Percentiles rank a stretch among this genome's conserved stretches.
phyloP scores from a whole-genome alignment of 1,140 invertebrate genomes.

The Drosophila lowei region DNA sequence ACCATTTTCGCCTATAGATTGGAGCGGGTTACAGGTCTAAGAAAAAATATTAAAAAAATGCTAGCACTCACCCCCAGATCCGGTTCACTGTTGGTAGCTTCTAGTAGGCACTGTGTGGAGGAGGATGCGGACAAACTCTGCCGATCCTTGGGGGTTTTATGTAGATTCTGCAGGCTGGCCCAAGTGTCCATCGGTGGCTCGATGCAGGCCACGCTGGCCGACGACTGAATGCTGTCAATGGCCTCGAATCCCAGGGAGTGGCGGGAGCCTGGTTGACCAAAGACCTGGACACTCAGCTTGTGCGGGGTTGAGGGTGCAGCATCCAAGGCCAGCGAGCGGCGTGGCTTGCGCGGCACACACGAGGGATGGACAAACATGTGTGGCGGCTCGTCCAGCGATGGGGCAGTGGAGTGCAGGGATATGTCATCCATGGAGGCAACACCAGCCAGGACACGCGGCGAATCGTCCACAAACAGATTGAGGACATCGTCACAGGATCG shows the following conservation, averaged over 20 bases:
- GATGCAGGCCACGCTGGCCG: conserved; percentile 6
- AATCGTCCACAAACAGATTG: conserved; percentile 55
- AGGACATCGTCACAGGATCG: conserved; percentile 79
- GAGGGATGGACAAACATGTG: conserved; percentile 78
- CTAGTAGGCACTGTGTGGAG: conserved; percentile 60
- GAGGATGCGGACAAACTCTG: conserved; percentile 21
- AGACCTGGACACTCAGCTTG: conserved; percentile 67
- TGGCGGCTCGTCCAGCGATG: conserved; percentile 56
- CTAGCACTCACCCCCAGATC: conserved; percentile 76
- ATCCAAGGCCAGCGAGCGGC: conserved; percentile 41
- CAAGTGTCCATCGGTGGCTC: conserved; percentile 82
- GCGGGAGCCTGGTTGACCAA: conserved; percentile 60
- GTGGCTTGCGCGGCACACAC: conserved; percentile 56
- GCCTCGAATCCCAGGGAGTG: conserved; percentile 70
- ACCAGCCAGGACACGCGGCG: conserved; percentile 29
- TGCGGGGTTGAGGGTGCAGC: conserved; percentile 49
- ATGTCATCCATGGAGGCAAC: conserved; percentile 71
- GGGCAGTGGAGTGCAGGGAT: conserved; percentile 62
- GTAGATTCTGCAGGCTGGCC: conserved; percentile 86
- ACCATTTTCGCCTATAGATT: neutral
- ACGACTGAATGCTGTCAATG: conserved; percentile 68
- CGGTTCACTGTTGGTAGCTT: conserved; percentile 83
- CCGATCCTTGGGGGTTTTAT: conserved; percentile 39
- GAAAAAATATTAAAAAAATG: neutral
- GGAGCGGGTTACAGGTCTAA: neutral